Percentiles rank a stretch among this genome's conserved stretches.
phyloP scores from a whole-genome alignment of 1,140 invertebrate species.

The Pseudobourletiella spinata region DNA sequence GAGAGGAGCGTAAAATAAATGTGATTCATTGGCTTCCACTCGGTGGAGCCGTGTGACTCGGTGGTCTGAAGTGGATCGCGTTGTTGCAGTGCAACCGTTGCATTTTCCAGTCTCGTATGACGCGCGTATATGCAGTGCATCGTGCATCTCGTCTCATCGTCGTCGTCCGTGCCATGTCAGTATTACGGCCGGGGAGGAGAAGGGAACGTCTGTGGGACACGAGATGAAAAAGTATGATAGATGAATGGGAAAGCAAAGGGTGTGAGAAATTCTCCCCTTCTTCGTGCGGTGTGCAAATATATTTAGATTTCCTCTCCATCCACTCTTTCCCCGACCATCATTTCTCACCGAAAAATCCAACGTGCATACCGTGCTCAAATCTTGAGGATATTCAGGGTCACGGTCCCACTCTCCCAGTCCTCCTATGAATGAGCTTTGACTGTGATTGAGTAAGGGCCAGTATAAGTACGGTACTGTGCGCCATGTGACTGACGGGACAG shows the following conservation, averaged over 20 bases:
- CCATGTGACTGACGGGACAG: background rate
- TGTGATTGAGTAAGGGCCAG: too few relatives aligned
- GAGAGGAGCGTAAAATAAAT: background rate
- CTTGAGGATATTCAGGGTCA: too few relatives aligned
- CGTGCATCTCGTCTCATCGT: background rate
- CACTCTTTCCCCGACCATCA: background rate
- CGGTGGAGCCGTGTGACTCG: background rate
- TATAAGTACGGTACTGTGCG: too few relatives aligned
- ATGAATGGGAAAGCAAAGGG: background rate
- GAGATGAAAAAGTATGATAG: background rate
- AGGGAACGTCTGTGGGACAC: background rate
- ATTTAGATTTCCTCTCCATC: background rate
- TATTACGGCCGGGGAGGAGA: background rate
- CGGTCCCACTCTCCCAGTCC: background rate
- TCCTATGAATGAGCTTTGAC: too few relatives aligned
- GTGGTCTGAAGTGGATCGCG: too few relatives aligned
- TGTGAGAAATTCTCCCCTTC: background rate
- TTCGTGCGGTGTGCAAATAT: background rate
- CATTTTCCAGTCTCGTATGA: background rate
- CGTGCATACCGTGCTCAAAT: too few relatives aligned
- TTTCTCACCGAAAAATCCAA: too few relatives aligned
- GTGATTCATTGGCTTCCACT: background rate
- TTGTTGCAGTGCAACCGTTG: background rate
- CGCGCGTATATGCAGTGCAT: background rate
- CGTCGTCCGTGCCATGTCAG: background rate